Conservation (phyloP, 2,888 invertebrate species). For the Bellardia bayeri region DNA sequence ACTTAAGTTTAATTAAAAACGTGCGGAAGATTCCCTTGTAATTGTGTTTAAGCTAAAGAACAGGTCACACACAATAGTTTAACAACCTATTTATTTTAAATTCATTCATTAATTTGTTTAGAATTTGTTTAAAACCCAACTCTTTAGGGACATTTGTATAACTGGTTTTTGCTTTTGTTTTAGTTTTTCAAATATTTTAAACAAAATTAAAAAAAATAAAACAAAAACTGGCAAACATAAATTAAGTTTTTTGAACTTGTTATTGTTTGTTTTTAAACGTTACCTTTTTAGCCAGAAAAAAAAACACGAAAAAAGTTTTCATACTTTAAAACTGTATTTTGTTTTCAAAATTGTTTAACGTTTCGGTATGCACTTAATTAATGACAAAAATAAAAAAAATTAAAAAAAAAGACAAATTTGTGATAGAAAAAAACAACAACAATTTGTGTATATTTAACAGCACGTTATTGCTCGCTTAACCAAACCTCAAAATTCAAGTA, state of each 20-base stretch:
- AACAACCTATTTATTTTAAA: constrained; percentile 22
- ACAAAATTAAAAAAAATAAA: not conserved
- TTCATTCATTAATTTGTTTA: constrained; percentile 9
- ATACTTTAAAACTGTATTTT: not conserved
- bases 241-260: constrained; percentile 22
- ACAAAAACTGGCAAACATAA: not conserved
- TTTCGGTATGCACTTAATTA: constrained; percentile 47
- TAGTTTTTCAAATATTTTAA: not conserved
- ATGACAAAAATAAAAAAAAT: not conserved
- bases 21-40: not conserved
- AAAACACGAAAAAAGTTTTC: not conserved
- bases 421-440: constrained; percentile 17
- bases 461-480: not conserved
- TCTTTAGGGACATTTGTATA: constrained; percentile 16
- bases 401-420: not conserved
- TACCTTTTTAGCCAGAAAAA: not conserved
- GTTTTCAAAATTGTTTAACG: not conserved
- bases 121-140: constrained; percentile 8
- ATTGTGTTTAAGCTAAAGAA: constrained; percentile 5
- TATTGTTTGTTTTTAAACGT: not conserved
- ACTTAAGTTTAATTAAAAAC: not conserved
- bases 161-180: constrained; percentile 6
- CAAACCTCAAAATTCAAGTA: constrained; percentile 36
- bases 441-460: constrained; percentile 1
- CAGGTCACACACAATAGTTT: not conserved